A percentile compares a stretch with the other conserved stretches of the same genome.
Conservation (phyloP, 2,113 vertebrate genomes). For the Galemys pyrenaicus region DNA sequence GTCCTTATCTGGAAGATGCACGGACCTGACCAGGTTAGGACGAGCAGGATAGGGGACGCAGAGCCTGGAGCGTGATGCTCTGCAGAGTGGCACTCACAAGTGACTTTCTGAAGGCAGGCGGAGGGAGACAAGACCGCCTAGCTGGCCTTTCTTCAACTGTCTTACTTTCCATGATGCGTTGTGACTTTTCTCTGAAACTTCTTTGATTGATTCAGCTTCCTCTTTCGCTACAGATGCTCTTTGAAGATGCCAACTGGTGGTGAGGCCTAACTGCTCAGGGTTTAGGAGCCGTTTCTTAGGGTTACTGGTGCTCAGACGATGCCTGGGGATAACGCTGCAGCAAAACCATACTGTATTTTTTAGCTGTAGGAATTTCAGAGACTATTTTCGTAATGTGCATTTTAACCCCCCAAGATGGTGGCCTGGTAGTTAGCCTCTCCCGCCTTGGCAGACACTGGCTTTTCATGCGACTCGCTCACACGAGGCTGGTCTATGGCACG, state of each 20-base stretch:
- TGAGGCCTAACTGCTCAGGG: background rate
- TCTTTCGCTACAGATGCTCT: background rate
- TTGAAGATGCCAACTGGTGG: background rate
- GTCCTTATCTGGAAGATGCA: background rate
- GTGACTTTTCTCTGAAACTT: background rate
- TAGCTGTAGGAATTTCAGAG: background rate
- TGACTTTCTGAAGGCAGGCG: background rate
- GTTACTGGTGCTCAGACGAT: background rate
- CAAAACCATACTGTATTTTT: background rate
- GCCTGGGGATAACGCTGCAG: too few species aligned
- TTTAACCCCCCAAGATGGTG: background rate
- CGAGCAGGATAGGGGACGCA: background rate
- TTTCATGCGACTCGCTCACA: background rate
- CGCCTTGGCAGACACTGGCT: background rate
- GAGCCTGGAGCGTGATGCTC: background rate
- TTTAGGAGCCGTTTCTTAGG: background rate
- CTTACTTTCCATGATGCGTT: background rate
- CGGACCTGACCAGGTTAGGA: background rate
- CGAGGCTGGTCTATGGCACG: background rate
- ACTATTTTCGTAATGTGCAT: background rate
- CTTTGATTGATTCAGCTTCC: background rate
- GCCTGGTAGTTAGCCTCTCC: background rate
- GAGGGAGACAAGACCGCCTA: background rate
- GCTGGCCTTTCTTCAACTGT: background rate
- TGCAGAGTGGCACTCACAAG: background rate